phyloP scores from a whole-genome alignment of 2,113 vertebrate genomes.

The Sinocyclocheilus maitianheensis region DNA sequence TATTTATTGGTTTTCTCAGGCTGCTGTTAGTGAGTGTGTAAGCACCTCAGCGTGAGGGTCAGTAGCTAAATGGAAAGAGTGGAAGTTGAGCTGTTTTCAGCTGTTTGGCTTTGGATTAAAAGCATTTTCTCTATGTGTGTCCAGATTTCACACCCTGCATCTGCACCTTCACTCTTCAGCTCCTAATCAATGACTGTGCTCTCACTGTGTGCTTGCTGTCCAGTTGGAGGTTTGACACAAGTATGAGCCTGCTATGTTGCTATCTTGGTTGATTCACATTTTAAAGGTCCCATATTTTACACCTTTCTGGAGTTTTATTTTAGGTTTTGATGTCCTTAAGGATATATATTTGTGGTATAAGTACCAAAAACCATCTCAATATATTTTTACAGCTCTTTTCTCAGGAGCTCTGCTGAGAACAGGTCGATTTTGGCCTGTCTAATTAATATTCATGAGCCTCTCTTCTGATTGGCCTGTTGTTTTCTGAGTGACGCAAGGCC shows the following conservation, averaged over 20 bases:
- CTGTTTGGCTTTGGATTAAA: too few relatives aligned
- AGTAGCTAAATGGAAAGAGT: conserved; percentile 47
- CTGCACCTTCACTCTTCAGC: neutral
- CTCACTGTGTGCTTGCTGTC: conserved; percentile 27
- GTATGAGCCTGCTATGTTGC: neutral
- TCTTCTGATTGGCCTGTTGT: too few relatives aligned
- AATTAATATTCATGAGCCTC: too few relatives aligned
- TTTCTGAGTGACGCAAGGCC: too few relatives aligned
- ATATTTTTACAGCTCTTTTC: too few relatives aligned
- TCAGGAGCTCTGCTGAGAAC: too few relatives aligned
- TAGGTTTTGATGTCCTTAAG: too few relatives aligned
- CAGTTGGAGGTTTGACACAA: conserved; percentile 6
- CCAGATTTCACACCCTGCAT: conserved; percentile 11
- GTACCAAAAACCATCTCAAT: too few relatives aligned
- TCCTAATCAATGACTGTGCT: neutral
- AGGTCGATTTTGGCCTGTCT: too few relatives aligned
- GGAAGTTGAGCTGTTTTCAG: conserved; percentile 37
- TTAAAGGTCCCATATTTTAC: neutral
- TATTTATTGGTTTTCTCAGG: conserved; percentile 36
- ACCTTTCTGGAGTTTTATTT: too few relatives aligned
- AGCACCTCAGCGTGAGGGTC: conserved; percentile 46
- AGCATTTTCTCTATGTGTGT: conserved; percentile 40
- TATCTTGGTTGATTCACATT: neutral
- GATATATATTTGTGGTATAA: too few relatives aligned
- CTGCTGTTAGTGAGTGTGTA: conserved; percentile 28